Evolutionary conservation across 2,797 vertebrate genomes (phyloP).

Genomic region (Typhlichthys eigenmanni): DNA sequence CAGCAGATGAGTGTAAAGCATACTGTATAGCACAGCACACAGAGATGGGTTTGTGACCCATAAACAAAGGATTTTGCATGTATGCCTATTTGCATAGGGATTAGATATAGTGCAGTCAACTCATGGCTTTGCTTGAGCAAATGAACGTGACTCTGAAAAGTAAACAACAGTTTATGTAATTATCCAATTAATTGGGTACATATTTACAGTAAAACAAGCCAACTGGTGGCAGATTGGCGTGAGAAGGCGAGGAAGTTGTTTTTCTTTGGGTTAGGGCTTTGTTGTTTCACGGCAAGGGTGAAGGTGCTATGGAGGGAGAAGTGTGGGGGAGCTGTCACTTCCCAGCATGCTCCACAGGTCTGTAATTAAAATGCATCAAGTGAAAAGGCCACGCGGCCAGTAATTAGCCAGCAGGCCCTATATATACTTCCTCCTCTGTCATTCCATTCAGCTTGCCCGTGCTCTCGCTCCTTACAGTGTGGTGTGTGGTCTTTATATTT

Average conservation of each 20-base stretch:
- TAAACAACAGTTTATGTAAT: conserved; percentile 29
- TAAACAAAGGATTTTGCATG: not conserved
- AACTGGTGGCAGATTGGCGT: conserved; percentile 13
- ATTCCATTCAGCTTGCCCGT: conserved; percentile 67
- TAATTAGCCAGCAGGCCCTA: conserved; percentile 73
- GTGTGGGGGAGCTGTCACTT: conserved; percentile 30
- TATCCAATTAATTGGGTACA: conserved; percentile 47
- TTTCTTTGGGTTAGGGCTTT: conserved; percentile 2
- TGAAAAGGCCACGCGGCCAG: conserved; percentile 72
- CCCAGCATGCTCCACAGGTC: conserved; percentile 63
- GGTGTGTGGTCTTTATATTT: not conserved
- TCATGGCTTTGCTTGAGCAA: not conserved
- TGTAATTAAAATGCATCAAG: conserved; percentile 78
- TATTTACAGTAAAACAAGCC: conserved; percentile 44
- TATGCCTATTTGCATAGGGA: conserved; percentile 34
- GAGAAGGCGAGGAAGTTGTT: conserved; percentile 10
- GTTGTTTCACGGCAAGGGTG: not conserved
- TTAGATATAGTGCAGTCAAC: conserved; percentile 8
- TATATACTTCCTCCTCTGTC: conserved; percentile 64
- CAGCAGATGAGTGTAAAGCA: conserved; percentile 12
- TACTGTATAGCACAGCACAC: conserved; percentile 18
- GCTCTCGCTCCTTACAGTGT: conserved; percentile 26
- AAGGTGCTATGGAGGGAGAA: not conserved
- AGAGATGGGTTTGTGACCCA: conserved; percentile 1
- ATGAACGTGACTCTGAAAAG: conserved; percentile 21